These are phyloP conservation scores for Coracias cyanogaster DNA, from an alignment of 2,797 vertebrate species.

Conservation along the genomic window DNA sequence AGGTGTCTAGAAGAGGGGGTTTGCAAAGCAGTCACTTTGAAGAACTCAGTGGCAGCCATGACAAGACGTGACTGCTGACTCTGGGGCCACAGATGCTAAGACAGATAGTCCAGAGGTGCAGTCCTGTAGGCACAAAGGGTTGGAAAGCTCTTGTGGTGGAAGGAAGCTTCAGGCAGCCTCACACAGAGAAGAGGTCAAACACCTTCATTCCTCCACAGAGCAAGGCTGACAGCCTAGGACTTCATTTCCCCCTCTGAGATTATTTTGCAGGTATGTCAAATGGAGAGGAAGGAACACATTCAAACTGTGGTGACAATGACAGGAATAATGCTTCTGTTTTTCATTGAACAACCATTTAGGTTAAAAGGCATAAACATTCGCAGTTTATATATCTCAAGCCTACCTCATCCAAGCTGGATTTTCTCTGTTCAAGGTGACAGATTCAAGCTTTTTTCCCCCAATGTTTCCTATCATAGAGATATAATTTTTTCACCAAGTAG, in stretches of 20 bases:
- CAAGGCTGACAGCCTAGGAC: neutral
- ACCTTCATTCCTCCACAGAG: neutral
- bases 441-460: neutral
- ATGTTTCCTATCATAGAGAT: neutral
- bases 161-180: neutral
- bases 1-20: neutral
- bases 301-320: neutral
- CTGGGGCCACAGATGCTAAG: neutral
- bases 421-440: neutral
- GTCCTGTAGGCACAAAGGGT: neutral
- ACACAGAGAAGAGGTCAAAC: neutral
- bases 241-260: neutral
- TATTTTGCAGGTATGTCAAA: neutral
- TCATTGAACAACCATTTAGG: neutral
- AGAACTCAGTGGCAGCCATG: neutral
- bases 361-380: neutral
- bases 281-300: neutral
- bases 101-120: rapidly evolving
- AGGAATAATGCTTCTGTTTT: neutral
- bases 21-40: neutral
- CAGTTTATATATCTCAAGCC: neutral
- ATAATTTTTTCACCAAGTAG: neutral
- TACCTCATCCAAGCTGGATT: neutral
- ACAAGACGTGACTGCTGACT: neutral
- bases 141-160: rapidly evolving